A percentile compares a stretch with the other conserved stretches of the same genome.
Conservation (phyloP, 1,140 invertebrate genomes). For the Phenacoccus solenopsis region DNA sequence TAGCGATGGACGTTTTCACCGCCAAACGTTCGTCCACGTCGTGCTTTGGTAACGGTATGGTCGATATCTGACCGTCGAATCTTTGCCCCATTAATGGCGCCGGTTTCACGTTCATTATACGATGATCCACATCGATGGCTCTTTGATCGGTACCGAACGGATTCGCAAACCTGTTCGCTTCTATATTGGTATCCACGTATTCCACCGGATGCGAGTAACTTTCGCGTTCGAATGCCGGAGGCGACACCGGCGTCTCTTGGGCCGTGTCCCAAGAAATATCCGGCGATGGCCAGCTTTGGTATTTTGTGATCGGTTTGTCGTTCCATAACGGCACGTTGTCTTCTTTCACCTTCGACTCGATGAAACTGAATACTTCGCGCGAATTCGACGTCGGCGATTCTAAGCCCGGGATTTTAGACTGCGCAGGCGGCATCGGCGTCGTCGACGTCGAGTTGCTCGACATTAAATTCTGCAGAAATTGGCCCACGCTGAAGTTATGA, state of each 20-base stretch:
- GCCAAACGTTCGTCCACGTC: conserved; percentile 71
- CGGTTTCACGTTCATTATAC: not conserved
- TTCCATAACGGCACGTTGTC: not conserved
- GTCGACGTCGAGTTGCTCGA: not conserved
- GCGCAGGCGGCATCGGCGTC: not conserved
- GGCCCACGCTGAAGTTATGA: conserved; percentile 9
- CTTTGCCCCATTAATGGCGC: not conserved
- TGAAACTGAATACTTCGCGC: conserved; percentile 5
- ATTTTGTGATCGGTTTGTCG: not conserved
- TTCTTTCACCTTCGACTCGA: not conserved
- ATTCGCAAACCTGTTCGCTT: not conserved
- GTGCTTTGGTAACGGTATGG: conserved; percentile 52
- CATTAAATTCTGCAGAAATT: conserved; percentile 13
- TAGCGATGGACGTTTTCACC: conserved; percentile 66
- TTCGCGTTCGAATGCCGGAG: conserved; percentile 10
- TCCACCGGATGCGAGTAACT: conserved; percentile 5
- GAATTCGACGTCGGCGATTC: conserved; percentile 7
- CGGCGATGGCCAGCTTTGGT: conserved; percentile 4
- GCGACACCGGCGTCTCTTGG: conserved; percentile 8
- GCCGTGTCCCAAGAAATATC: not conserved
- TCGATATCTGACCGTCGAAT: not conserved
- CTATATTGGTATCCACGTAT: not conserved
- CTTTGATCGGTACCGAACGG: not conserved
- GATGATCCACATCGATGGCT: not conserved
- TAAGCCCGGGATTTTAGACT: not conserved